Evolutionary conservation across 2,797 vertebrate genomes (phyloP).

Genomic region (Darevskia mixta): DNA sequence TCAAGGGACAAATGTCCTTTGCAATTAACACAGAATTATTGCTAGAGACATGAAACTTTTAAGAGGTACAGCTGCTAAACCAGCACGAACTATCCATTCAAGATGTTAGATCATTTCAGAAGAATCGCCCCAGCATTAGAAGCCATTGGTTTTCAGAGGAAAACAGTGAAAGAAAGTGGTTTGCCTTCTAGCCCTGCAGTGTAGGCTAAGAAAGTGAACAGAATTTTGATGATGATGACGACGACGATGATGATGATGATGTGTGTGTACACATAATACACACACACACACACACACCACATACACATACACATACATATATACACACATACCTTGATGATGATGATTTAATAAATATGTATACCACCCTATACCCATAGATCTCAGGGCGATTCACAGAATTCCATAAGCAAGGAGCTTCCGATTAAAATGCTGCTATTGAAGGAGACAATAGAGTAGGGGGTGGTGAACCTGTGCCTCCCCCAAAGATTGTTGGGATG

Average conservation of each 20-base stretch:
- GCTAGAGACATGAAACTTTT: slow-evolving; percentile 62
- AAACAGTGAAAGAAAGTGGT: not conserved
- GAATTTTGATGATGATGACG: not conserved
- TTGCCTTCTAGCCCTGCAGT: not conserved
- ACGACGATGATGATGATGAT: no score
- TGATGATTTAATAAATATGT: no score
- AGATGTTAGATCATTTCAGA: slow-evolving; percentile 61
- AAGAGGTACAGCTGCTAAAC: slow-evolving; percentile 67
- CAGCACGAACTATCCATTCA: slow-evolving; percentile 34
- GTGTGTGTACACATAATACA: not conserved
- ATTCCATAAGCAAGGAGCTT: not conserved
- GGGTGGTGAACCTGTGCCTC: not conserved
- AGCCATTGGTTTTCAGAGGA: slow-evolving; percentile 43
- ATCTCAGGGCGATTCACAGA: not conserved
- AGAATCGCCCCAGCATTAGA: slow-evolving; percentile 32
- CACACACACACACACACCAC: no score
- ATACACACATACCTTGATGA: not conserved
- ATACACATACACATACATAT: not conserved
- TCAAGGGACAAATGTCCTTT: slow-evolving; percentile 58
- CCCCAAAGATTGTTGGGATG: not conserved
- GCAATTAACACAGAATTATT: slow-evolving; percentile 66
- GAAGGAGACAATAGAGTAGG: slow-evolving; percentile 17
- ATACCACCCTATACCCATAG: no score
- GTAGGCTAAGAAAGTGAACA: not conserved
- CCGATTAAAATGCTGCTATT: not conserved